Conservation (phyloP, 1,140 invertebrate species). For the Chironomus striatipennis region DNA sequence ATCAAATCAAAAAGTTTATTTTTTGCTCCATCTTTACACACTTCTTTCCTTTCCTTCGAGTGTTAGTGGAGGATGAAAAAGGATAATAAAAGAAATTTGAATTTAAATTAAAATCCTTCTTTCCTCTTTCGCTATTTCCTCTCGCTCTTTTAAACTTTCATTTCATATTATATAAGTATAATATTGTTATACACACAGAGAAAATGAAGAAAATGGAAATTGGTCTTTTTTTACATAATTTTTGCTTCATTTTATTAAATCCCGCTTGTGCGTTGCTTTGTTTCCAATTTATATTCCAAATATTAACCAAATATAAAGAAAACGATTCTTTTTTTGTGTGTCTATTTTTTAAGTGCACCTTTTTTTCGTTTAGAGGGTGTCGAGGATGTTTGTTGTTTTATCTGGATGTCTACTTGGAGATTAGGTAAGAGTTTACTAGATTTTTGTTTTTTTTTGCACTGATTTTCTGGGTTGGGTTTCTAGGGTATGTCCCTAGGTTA, state of each 20-base stretch:
- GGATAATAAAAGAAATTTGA: conserved; percentile 24
- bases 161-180: conserved; percentile 13
- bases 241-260: conserved; percentile 15
- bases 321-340: background rate
- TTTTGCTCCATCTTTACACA: background rate
- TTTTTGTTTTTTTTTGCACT: too few species aligned
- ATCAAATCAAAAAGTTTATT: conserved; percentile 21
- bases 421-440: too few species aligned
- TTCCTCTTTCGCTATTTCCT: conserved; percentile 10
- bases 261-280: conserved; percentile 4
- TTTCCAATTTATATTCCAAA: conserved; percentile 14
- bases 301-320: background rate
- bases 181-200: background rate
- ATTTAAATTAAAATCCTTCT: conserved; percentile 23
- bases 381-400: too few species aligned
- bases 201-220: background rate
- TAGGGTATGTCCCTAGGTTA: too few species aligned
- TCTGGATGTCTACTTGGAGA: too few species aligned
- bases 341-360: background rate
- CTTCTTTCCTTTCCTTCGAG: background rate
- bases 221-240: conserved; percentile 14
- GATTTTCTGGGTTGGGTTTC: too few species aligned
- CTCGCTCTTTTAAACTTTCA: conserved; percentile 17
- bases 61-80: background rate
- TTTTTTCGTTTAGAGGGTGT: too few species aligned